Base-by-base conservation (phyloP, 2,113 vertebrate genomes). In the Festucalex cinctus region DNA sequence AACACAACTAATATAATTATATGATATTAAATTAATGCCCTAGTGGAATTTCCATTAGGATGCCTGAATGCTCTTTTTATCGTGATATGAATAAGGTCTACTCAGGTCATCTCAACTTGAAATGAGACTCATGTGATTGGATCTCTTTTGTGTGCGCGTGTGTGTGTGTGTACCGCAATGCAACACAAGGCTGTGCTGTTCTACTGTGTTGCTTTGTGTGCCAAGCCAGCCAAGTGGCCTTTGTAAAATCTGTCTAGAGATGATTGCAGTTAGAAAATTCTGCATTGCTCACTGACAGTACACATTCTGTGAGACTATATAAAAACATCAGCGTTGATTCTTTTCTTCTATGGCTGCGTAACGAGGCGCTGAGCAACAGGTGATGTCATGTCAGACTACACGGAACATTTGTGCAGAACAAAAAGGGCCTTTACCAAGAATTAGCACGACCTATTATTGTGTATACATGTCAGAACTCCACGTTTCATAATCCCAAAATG, bases 141-240 rank as follows among this genome's bases (percentile, higher is more conserved):
- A 5, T 68, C 16, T 10, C 48, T 8, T n/a, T 26, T 56, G n/a
- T n/a, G n/a, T n/a, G n/a, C n/a, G n/a, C n/a, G n/a, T n/a, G n/a
- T 32, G 28, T 19, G 62, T 4, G 13, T 19, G 10, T 9, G 37
- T 49, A 39, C 44, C 24, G 28, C 20, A 12, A 28, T 24, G 0
- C 3, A 12, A 32, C 84, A 69, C 73, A 65, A 77, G 78, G 64
- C 68, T 84, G 82, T 49, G 35, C 57, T 69, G 71, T 39, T 69
- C 3, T 5, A 22, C 62, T 20, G 48, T n/a, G 37, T 7, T 44
- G n/a, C 12, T 1, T 4, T 36, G 36, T n/a, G 60, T 49, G 19
- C 19, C 9, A 49, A 36, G n/a, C n/a, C 14, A 54, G 49, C 56
- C 62, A 46, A 32, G 28, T 32, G 49, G 72, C 43, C 59, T 65